Evolutionary conservation across 1,140 invertebrate genomes (phyloP).

Genomic region (Coelopa frigida): DNA sequence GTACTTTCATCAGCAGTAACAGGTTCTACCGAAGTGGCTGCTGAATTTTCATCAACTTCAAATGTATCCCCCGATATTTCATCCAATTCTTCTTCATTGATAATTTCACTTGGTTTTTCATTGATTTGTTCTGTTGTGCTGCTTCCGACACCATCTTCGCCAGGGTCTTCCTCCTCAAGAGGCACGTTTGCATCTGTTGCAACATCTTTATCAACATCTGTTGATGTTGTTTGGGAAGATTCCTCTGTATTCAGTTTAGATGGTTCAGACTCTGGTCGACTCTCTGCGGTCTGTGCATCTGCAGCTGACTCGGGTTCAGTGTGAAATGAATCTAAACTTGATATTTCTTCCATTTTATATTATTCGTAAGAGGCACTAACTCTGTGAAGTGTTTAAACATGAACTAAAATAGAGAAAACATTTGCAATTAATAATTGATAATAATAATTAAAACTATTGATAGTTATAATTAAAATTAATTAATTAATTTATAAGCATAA

Average conservation of each 20-base stretch:
- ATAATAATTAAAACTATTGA: no score
- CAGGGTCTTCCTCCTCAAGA: no score
- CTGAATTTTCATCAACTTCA: slow-evolving; percentile 34
- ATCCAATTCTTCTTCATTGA: slow-evolving; percentile 40
- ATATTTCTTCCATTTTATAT: slow-evolving; percentile 42
- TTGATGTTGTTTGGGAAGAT: slow-evolving; percentile 8
- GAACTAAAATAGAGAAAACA: slow-evolving; percentile 27
- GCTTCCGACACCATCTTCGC: no score
- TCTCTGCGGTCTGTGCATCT: no score
- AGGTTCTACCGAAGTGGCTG: slow-evolving; percentile 16
- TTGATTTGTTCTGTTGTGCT: no score
- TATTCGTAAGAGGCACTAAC: slow-evolving; percentile 11
- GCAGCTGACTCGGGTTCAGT: slow-evolving; percentile 24
- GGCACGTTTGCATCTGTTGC: slow-evolving; percentile 6
- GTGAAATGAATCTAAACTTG: slow-evolving; percentile 36
- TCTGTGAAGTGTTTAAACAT: slow-evolving; percentile 21
- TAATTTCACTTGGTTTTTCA: no score
- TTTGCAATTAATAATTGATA: no score
- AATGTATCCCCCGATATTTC: slow-evolving; percentile 37
- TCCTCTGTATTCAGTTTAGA: no score
- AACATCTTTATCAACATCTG: slow-evolving; percentile 22
- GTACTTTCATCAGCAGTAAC: not conserved
- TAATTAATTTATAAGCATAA: no score
- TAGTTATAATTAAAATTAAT: no score
- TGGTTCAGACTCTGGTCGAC: slow-evolving; percentile 25